Conservation (phyloP, 2,797 vertebrate species). For the Oreochromis mossambicus region DNA sequence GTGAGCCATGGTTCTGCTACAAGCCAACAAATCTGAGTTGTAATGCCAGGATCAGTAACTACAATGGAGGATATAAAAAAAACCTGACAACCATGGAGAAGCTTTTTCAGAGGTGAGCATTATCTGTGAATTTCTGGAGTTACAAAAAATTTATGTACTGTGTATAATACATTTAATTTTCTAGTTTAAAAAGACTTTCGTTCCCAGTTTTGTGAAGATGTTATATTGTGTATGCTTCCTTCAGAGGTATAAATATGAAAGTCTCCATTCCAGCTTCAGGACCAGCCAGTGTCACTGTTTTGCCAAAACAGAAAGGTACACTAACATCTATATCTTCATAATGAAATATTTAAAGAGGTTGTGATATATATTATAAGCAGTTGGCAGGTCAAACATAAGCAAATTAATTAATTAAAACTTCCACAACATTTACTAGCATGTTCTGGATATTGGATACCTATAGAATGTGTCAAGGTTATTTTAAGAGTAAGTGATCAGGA, state of each 20-base stretch:
- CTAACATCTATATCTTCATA: not conserved
- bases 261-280: conserved; percentile 78
- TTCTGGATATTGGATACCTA: not conserved
- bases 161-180: not conserved
- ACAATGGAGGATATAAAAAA: conserved; percentile 63
- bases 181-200: not conserved
- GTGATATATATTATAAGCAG: not conserved
- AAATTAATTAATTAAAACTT: not conserved
- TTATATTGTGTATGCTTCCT: conserved; percentile 12
- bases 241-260: conserved; percentile 80
- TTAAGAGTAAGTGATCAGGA: not conserved
- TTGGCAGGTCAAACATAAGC: not conserved
- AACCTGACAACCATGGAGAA: conserved; percentile 75
- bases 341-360: not conserved
- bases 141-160: not conserved
- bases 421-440: not conserved
- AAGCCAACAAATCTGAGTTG: conserved; percentile 21
- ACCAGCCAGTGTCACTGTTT: conserved; percentile 77
- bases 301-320: conserved; percentile 77
- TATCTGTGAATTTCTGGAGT: not conserved
- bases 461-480: not conserved
- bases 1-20: conserved; percentile 92
- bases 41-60: not conserved
- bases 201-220: not conserved
- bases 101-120: conserved; percentile 82